A percentile compares a stretch with the other conserved stretches of the same genome.
Evolutionary conservation across 2,797 vertebrate species (phyloP).

Genomic region (Sebastes vulpes): DNA sequence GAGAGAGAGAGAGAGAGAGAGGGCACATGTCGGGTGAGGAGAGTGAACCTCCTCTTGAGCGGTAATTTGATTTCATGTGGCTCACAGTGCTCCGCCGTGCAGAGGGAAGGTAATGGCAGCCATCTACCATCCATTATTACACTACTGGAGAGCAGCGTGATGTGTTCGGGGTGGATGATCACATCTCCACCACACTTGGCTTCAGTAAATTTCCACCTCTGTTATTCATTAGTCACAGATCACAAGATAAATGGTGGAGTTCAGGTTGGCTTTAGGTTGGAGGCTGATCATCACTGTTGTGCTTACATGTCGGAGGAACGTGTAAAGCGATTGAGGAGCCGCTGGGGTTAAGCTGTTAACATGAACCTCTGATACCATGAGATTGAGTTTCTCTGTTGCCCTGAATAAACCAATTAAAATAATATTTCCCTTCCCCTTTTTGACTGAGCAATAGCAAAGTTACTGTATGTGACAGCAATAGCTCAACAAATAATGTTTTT

Average conservation of each 20-base stretch:
- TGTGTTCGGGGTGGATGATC: constrained; percentile 74
- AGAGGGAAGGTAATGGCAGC: constrained; percentile 71
- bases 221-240: constrained; percentile 65
- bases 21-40: constrained; percentile 25
- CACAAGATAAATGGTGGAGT: constrained; percentile 45
- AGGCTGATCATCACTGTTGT: constrained; percentile 2
- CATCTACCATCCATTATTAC: constrained; percentile 76
- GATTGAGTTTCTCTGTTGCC: not conserved
- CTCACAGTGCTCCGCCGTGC: constrained; percentile 64
- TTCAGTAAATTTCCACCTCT: constrained; percentile 59
- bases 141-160: constrained; percentile 49
- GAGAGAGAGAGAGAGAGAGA: not conserved
- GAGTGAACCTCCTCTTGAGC: constrained; percentile 64
- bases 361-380: constrained; percentile 25
- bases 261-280: constrained; percentile 24
- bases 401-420: constrained; percentile 38
- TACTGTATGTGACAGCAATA: not conserved
- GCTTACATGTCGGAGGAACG: constrained; percentile 15
- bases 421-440: not conserved
- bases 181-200: constrained; percentile 62
- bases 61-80: constrained; percentile 82
- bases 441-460: not conserved
- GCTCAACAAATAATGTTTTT: not conserved
- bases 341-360: constrained; percentile 39
- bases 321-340: not conserved